Evolutionary conservation across 2,888 invertebrate species (phyloP), one percentile per base, ranked within the genome.

Genomic region (Caradrina clavipalpis): DNA sequence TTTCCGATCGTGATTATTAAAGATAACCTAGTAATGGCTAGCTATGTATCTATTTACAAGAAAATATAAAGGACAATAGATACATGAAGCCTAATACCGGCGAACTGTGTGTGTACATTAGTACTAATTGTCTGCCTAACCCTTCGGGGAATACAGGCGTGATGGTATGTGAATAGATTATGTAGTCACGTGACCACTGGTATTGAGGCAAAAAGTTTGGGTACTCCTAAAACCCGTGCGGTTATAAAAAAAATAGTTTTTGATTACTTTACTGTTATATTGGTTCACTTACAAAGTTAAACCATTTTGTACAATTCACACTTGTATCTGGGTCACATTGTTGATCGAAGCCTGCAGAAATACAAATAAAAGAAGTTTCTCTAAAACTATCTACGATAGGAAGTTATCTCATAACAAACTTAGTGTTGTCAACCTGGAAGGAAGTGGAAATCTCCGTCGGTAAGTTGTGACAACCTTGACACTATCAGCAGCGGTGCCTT

Each of bases 391-490:
- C 17, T 17, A 17, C 45, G 19, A 19, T 21, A 59, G 19, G 62
- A 77, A 54, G 61, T 69, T 73, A 81, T 65, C 53, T 81, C 78
- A 77, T 55, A 67, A 21, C 51, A 47, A 58, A 63, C 21, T 53
- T 13, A 73, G 66, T 61, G 45, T 76, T 39, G 51, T 53, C 65
- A 76, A 79, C 82, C 78, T 88, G 89, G 87, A 88, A 88, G 88
- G 87, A 90, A 91, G 90, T 90, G 86, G 89, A 92, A 91, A 91
- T 89, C 86, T 87, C 82, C 84, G 86, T 19, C 39, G 19, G 78
- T 84, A 82, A 83, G 79, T 77, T 76, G 70, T 79, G 76, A 69
- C 83, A 90, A 91, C 95, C 94, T 94, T 93, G 94, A 92, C 90
- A 87, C 89, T 91, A 87, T 83, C 87, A 84, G 80, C 84, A 76